Evolutionary conservation across 2,113 vertebrate species (phyloP).

Genomic region (Hyaena hyaena): DNA sequence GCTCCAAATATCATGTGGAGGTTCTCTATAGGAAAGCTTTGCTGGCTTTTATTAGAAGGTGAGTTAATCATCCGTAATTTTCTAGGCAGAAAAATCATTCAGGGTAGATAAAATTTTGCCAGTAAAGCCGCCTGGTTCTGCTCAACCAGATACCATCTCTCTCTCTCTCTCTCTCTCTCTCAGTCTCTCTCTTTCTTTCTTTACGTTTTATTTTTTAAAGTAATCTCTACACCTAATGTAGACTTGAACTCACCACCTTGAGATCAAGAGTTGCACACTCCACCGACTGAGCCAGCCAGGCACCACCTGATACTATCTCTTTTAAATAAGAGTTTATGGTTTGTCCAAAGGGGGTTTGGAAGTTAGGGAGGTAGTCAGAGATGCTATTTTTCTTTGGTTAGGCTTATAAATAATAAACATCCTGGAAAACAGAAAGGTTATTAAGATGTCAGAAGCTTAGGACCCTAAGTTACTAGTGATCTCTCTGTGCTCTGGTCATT

Average conservation of each 20-base stretch:
- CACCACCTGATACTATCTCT: background rate
- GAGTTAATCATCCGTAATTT: constrained; percentile 21
- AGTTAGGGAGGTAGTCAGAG: background rate
- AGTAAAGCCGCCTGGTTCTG: background rate
- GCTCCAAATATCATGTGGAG: background rate
- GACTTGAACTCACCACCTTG: background rate
- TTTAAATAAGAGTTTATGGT: constrained; percentile 6
- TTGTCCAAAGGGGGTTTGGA: background rate
- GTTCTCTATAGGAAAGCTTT: background rate
- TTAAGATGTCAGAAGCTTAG: background rate
- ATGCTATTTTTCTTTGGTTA: background rate
- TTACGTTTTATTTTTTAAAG: background rate
- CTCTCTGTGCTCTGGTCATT: background rate
- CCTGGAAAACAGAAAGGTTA: background rate
- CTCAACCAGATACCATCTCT: background rate
- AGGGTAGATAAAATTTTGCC: background rate
- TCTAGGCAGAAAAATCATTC: background rate
- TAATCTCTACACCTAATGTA: background rate
- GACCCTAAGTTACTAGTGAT: background rate
- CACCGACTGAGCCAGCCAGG: background rate
- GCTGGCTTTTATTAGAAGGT: background rate
- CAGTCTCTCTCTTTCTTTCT: background rate
- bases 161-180: background rate
- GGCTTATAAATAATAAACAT: background rate
- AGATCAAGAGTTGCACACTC: background rate